Percentiles rank a stretch among this genome's conserved stretches.
Conservation (phyloP, 2,113 vertebrate genomes). For the Scophthalmus maximus region DNA sequence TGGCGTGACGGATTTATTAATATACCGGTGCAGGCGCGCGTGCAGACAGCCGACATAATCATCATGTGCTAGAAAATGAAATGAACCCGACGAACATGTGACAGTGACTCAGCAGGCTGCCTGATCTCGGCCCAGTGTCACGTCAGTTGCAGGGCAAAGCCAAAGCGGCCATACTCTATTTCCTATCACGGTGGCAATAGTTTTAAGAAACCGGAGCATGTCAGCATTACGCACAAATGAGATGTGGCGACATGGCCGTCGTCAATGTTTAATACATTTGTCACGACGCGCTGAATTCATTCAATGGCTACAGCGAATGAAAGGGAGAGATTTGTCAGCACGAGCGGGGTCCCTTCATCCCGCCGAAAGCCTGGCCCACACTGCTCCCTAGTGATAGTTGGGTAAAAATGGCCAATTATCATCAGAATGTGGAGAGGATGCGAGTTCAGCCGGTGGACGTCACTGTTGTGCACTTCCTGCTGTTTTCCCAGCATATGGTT, state of each 20-base stretch:
- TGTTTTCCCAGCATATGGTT: no score
- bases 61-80: neutral
- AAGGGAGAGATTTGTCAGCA: neutral
- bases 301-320: neutral
- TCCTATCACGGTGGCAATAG: neutral
- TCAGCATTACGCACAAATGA: no score
- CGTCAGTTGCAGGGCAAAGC: neutral
- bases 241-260: no score
- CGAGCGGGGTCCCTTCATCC: neutral
- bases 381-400: conserved; percentile 43
- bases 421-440: neutral
- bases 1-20: conserved; percentile 2
- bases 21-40: neutral
- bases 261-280: no score
- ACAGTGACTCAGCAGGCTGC: conserved; percentile 5
- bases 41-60: neutral
- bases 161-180: neutral
- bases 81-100: neutral
- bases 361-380: conserved; percentile 5
- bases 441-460: neutral
- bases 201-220: neutral
- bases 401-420: neutral
- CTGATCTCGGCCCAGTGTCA: neutral
- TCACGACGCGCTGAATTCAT: neutral
- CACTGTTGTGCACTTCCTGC: neutral